Evolutionary conservation across 2,888 invertebrate genomes (phyloP).

Genomic region (Octonoba sinensis): DNA sequence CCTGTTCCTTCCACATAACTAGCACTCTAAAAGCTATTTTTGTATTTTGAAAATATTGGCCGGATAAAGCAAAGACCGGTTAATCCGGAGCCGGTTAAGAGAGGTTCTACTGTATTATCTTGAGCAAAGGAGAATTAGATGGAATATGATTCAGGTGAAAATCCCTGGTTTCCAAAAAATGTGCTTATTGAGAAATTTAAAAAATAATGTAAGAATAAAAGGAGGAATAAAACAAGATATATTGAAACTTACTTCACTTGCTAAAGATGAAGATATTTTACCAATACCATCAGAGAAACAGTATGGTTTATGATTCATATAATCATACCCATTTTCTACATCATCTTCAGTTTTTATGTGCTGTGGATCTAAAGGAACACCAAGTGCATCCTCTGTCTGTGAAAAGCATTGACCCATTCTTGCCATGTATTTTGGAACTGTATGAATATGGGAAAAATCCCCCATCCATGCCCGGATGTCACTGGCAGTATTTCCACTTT

Average conservation of each 20-base stretch:
- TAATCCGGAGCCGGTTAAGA: too few species aligned
- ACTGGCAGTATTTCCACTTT: conserved; percentile 32
- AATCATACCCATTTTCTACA: conserved; percentile 21
- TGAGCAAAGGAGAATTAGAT: too few species aligned
- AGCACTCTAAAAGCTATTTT: too few species aligned
- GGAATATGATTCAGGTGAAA: conserved; percentile 7
- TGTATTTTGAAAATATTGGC: too few species aligned
- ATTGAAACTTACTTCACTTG: conserved; percentile 32
- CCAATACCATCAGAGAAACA: conserved; percentile 65
- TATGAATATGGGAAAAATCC: conserved; percentile 60
- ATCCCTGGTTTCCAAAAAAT: too few species aligned
- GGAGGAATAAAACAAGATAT: too few species aligned
- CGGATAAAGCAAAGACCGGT: too few species aligned
- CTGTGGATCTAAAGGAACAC: conserved; percentile 17
- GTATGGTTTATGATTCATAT: conserved; percentile 24
- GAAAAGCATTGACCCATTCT: conserved; percentile 67
- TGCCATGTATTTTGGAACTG: conserved; percentile 65
- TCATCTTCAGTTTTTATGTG: conserved; percentile 18
- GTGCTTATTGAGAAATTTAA: too few species aligned
- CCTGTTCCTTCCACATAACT: too few species aligned
- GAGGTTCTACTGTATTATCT: too few species aligned
- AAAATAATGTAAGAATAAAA: too few species aligned
- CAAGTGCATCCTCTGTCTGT: conserved; percentile 30
- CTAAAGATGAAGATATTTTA: conserved; percentile 57
- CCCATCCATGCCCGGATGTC: conserved; percentile 65